A percentile compares a stretch with the other conserved stretches of the same genome.
Evolutionary conservation across 2,113 vertebrate genomes (phyloP).

Genomic region (Phodopus roborovskii): DNA sequence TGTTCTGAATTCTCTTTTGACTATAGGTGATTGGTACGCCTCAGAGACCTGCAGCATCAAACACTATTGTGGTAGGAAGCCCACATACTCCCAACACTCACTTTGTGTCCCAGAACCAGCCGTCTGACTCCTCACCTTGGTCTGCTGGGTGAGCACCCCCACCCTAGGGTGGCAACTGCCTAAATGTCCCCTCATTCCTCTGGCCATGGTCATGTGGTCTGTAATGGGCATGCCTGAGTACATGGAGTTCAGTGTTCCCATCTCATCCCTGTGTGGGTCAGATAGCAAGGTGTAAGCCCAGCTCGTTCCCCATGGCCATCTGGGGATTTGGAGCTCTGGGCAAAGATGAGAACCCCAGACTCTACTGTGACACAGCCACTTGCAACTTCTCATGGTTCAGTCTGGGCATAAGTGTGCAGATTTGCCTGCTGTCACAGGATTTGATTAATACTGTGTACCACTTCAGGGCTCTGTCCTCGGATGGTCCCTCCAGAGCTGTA

Average conservation of each 20-base stretch:
- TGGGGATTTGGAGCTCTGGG: not conserved
- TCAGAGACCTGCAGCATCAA: slow-evolving; percentile 94
- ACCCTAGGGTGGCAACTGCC: not conserved
- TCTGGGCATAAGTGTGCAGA: accelerated
- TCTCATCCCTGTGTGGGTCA: not conserved
- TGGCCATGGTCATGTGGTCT: not conserved
- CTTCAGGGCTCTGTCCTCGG: not conserved
- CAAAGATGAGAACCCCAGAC: not conserved
- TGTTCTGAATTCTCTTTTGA: slow-evolving; percentile 69
- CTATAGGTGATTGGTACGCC: slow-evolving; percentile 96
- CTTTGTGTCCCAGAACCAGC: slow-evolving; percentile 97
- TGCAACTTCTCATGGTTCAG: not conserved
- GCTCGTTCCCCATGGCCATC: not conserved
- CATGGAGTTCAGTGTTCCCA: not conserved
- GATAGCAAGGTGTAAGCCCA: too few relatives aligned
- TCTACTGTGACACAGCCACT: not conserved
- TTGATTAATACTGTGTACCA: not conserved
- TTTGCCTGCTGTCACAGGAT: not conserved
- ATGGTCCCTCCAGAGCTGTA: not conserved
- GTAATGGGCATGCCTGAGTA: not conserved
- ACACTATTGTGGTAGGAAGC: slow-evolving; percentile 96
- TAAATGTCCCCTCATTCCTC: not conserved
- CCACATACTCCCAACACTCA: slow-evolving; percentile 97
- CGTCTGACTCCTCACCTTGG: slow-evolving; percentile 97
- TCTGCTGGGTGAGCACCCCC: slow-evolving; percentile 94